A percentile compares a stretch with the other conserved stretches of the same genome.
phyloP scores from a whole-genome alignment of 2,113 vertebrate genomes.

The Pygathrix nemaeus region DNA sequence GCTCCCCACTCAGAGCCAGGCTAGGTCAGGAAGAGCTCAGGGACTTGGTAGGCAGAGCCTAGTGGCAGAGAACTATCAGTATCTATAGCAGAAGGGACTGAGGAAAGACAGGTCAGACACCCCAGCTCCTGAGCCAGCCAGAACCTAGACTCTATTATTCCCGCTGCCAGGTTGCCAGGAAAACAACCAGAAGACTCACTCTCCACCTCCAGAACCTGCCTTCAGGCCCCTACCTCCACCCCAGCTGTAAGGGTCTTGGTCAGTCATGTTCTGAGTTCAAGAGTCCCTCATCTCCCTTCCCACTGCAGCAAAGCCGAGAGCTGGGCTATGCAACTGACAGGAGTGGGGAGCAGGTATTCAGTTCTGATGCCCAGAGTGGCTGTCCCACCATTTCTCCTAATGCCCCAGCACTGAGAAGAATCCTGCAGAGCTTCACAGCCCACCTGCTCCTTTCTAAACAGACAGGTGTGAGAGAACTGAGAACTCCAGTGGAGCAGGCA shows the following conservation, averaged over 20 bases:
- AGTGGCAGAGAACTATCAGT: not conserved
- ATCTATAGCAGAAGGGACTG: not conserved
- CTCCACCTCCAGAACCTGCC: not conserved
- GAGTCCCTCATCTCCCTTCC: not conserved
- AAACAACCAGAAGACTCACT: not conserved
- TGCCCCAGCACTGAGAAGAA: not conserved
- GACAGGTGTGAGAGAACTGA: slow-evolving; percentile 35
- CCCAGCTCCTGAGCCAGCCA: not conserved
- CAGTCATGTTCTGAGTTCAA: not conserved
- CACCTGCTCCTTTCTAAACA: slow-evolving; percentile 21
- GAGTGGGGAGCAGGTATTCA: not conserved
- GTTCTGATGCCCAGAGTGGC: not conserved
- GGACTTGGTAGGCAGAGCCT: not conserved
- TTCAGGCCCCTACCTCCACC: accelerated
- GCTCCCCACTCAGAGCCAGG: not conserved
- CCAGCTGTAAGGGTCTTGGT: not conserved
- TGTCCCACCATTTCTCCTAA: not conserved
- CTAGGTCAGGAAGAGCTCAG: not conserved
- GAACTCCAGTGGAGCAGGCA: not conserved
- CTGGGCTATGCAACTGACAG: not conserved
- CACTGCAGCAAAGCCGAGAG: not conserved
- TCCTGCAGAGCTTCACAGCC: not conserved
- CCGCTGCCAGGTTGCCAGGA: not conserved
- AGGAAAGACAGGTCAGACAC: not conserved
- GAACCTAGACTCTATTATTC: not conserved